Evolutionary conservation across 2,797 vertebrate species (phyloP).

Genomic region (Cossypha polioptera): DNA sequence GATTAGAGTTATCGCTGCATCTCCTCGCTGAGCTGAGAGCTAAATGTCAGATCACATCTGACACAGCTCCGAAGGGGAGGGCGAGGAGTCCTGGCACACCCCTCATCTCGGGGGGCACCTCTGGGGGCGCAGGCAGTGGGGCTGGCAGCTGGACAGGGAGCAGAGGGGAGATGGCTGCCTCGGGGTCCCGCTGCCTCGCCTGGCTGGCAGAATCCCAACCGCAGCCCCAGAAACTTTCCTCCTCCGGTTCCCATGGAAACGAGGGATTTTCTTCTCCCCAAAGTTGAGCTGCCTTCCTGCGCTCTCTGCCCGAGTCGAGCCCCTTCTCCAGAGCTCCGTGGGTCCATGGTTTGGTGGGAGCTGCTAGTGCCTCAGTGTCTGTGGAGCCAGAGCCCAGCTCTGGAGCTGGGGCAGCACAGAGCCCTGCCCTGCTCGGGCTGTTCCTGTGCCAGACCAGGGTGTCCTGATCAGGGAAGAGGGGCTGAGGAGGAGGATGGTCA

Average conservation of each 20-base stretch:
- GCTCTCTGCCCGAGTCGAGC: not conserved
- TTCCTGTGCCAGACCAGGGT: accelerated
- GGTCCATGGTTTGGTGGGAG: accelerated
- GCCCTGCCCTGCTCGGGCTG: accelerated
- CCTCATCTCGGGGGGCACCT: accelerated
- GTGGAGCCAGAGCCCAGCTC: accelerated
- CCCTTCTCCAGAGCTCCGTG: accelerated
- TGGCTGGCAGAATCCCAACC: not conserved
- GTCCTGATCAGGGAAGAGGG: not conserved
- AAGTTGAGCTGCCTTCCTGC: not conserved
- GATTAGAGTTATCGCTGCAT: slow-evolving; percentile 19
- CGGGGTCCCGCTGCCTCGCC: not conserved
- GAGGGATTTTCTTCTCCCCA: slow-evolving; percentile 18
- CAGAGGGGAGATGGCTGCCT: accelerated
- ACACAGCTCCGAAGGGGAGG: not conserved
- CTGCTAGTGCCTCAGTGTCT: accelerated
- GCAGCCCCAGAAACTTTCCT: slow-evolving; percentile 49
- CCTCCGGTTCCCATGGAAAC: slow-evolving; percentile 57
- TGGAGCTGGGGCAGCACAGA: not conserved
- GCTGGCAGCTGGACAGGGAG: not conserved
- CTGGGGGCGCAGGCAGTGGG: accelerated
- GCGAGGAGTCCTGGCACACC: accelerated
- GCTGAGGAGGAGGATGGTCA: accelerated
- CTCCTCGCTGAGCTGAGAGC: not conserved
- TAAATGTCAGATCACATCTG: not conserved